Base-by-base conservation (phyloP, 2,888 invertebrate species). In the Antheraea yamamai region DNA sequence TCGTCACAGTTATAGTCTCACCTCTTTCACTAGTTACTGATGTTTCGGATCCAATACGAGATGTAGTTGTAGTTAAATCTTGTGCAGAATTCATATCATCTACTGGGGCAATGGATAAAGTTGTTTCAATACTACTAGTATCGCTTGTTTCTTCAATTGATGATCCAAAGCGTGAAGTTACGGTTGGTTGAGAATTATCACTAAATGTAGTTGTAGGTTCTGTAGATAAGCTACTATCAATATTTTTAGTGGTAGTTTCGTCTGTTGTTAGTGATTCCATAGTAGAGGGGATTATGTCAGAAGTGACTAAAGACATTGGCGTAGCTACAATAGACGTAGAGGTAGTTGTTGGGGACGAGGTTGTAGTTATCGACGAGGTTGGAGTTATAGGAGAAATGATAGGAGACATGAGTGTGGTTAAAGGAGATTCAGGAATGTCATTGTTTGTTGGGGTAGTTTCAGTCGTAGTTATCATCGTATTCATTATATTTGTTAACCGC, bases 401-500 rank as follows among this genome's bases (percentile, higher is more conserved):
- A 78, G 84, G 81, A 78, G 83, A 81, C 58, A 85, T 81, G 72
- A 81, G 83, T 77, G 80, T 79, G 61, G 81, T 77, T 72, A 75
- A 74, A 74, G 82, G 78, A 77, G 83, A 77, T 76, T 78, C 74
- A 58, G 81, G 80, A 76, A 77, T 76, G 78, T 85, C 84, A 82
- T 80, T 83, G 75, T 77, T 81, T 73, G 79, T 83, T 76, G 82
- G 80, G 76, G 80, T 81, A 73, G 83, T 78, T 81, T 85, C 87
- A 80, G 90, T 91, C 75, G 91, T 87, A 47, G 87, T 80, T 76
- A 84, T 90, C 90, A 93, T 92, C 35, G 89, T 89, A 78, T 88
- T 91, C 82, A 92, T 91, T 73, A 94, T 93, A 81, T 92, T 87
- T 75, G 90, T 88, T 81, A 94, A 87, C 78, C 93, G 89, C 79